Evolutionary conservation across 2,888 invertebrate species (phyloP), one percentile per base, ranked within the genome.

Genomic region (Drosophila parthenogenetica): DNA sequence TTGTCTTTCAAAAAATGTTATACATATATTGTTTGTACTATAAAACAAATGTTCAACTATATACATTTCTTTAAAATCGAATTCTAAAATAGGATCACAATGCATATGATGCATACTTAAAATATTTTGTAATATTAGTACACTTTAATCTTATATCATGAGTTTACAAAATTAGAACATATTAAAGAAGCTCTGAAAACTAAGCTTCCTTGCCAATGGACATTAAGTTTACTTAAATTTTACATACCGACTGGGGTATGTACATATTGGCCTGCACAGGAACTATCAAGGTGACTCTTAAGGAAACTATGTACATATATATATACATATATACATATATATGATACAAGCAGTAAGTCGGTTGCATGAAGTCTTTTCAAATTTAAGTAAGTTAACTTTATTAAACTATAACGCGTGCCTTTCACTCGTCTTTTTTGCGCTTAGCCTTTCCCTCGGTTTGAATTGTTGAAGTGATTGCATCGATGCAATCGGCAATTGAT

Each of bases 371-470:
- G 68, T 77, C 63, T 77, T 68, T 66, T 32, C 10, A 53, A 48
- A 49, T 48, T 57, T 16, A 45, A 29, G 29, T 17, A 60, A 50
- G 37, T 19, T 16, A 45, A 32, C 29, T 29, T 29, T 29, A 11
- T 50, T 42, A 25, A 14, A 37, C 22, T 5, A 22, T 22, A 14
- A 43, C 17, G 2, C 32, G 45, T 53, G 37, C 0, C 35, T 11
- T 55, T 67, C 82, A 93, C 58, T 97, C 96, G 84, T 97, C 97
- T 91, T 96, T 96, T 93, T 96, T 96, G 92, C 97, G 96, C 79
- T 97, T 93, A 51, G 97, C 93, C 91, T 97, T 97, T 2, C 98
- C 98, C 91, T 98, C 98, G 4, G 97, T 96, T 92, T 98, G 98
- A 88, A 98, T 98, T 2, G 98, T 98, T 73, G 95, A 94, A n/a